A percentile compares a stretch with the other conserved stretches of the same genome.
Conservation (phyloP, 1,140 invertebrate species). For the Drosophila azteca region DNA sequence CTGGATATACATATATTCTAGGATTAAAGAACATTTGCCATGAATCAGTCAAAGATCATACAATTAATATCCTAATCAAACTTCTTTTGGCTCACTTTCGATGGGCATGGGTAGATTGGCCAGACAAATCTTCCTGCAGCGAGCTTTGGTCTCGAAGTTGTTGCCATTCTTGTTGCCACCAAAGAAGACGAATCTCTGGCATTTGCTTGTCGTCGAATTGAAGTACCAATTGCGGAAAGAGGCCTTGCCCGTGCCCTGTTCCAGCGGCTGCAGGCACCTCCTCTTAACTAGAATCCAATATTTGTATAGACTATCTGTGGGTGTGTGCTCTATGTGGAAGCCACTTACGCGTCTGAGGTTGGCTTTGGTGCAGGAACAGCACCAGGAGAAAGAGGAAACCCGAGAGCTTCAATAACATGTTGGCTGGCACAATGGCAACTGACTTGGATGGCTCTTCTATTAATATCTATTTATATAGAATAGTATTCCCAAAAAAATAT, state of each 20-base stretch:
- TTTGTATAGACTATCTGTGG: too few species aligned
- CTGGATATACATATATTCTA: too few species aligned
- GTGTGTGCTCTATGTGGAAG: fast-evolving
- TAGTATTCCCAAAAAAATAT: too few species aligned
- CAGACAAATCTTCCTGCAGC: constrained; percentile 18
- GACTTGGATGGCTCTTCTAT: neutral
- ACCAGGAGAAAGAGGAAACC: constrained; percentile 2
- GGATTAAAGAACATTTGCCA: too few species aligned
- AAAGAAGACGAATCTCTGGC: constrained; percentile 27
- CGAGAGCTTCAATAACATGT: constrained; percentile 10
- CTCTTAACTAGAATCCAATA: neutral
- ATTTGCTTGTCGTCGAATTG: constrained; percentile 22
- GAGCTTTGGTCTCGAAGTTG: constrained; percentile 22
- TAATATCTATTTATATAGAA: constrained; percentile 16
- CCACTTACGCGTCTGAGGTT: constrained; percentile 8
- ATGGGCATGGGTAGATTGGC: too few species aligned
- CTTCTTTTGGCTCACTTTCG: neutral
- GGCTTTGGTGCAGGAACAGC: neutral
- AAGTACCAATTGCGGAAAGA: constrained; percentile 26
- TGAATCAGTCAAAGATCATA: neutral
- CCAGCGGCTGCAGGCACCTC: constrained; percentile 13
- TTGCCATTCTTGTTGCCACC: constrained; percentile 26
- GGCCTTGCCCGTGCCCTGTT: constrained; percentile 11
- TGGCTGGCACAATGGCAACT: constrained; percentile 1
- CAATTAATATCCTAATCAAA: too few species aligned